A percentile compares a stretch with the other conserved stretches of the same genome.
Conservation (phyloP, 2,888 invertebrate genomes). For the Thymelicus sylvestris region DNA sequence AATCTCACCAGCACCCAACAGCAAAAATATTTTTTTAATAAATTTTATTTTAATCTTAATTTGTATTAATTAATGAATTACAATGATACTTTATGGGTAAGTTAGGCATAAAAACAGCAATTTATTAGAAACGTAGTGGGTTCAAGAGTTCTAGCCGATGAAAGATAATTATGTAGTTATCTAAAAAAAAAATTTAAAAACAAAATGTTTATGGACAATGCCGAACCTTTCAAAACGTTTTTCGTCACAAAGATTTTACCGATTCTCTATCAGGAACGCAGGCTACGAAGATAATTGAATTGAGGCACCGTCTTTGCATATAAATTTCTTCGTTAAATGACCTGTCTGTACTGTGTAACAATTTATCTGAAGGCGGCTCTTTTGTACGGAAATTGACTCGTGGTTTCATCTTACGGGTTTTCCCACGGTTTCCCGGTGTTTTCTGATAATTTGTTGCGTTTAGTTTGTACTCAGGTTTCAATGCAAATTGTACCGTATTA, state of each 20-base stretch:
- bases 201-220: constrained; percentile 5
- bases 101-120: too few relatives aligned
- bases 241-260: constrained; percentile 38
- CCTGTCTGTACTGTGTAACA: constrained; percentile 38
- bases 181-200: not conserved
- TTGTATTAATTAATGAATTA: too few relatives aligned
- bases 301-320: constrained; percentile 43
- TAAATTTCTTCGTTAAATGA: constrained; percentile 44
- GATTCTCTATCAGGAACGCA: constrained; percentile 40
- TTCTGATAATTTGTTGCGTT: constrained; percentile 14
- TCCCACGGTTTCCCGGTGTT: constrained; percentile 28
- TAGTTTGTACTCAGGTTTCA: not conserved
- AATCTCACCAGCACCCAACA: too few relatives aligned
- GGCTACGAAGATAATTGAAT: constrained; percentile 41
- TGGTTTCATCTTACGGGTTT: constrained; percentile 41
- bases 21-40: too few relatives aligned
- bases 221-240: constrained; percentile 1
- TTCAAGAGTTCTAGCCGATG: too few relatives aligned
- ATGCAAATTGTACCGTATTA: too few relatives aligned
- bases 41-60: too few relatives aligned
- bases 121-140: too few relatives aligned
- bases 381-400: constrained; percentile 36
- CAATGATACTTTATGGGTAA: too few relatives aligned
- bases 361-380: constrained; percentile 29
- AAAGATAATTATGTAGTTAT: too few relatives aligned